Evolutionary conservation across 2,888 invertebrate species (phyloP).

Genomic region (Mycalesis mineus): DNA sequence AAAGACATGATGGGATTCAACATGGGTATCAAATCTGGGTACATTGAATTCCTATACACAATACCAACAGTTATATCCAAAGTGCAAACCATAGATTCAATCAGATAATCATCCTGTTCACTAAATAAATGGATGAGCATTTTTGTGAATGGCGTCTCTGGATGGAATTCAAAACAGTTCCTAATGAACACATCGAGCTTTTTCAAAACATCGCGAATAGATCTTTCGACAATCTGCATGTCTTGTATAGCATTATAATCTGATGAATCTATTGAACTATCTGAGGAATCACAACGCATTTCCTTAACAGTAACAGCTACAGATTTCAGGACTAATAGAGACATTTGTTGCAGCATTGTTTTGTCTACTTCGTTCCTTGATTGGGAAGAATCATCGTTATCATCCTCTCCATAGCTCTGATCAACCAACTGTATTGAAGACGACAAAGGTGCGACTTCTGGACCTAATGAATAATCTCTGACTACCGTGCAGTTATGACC

Average conservation of each 20-base stretch:
- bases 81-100: slow-evolving; percentile 95
- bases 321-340: slow-evolving; percentile 90
- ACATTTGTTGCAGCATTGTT: slow-evolving; percentile 90
- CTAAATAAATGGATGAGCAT: slow-evolving; percentile 92
- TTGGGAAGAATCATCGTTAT: slow-evolving; percentile 52
- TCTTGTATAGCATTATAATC: slow-evolving; percentile 92
- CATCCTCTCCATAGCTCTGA: slow-evolving; percentile 68
- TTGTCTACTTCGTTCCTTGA: slow-evolving; percentile 81
- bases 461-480: slow-evolving; percentile 57
- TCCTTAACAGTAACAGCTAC: slow-evolving; percentile 94
- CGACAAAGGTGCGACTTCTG: slow-evolving; percentile 54
- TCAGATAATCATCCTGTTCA: slow-evolving; percentile 93
- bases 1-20: slow-evolving; percentile 92
- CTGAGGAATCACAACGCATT: slow-evolving; percentile 90
- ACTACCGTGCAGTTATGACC: slow-evolving; percentile 64
- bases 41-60: slow-evolving; percentile 87
- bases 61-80: slow-evolving; percentile 92
- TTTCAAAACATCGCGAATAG: slow-evolving; percentile 88
- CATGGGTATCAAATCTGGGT: slow-evolving; percentile 88
- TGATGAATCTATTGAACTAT: slow-evolving; percentile 89
- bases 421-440: slow-evolving; percentile 66
- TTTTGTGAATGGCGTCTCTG: slow-evolving; percentile 91
- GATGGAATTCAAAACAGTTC: slow-evolving; percentile 88
- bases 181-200: slow-evolving; percentile 91
- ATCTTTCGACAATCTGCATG: slow-evolving; percentile 91